These are phyloP conservation scores for Phocoena phocoena DNA, from an alignment of 2,113 vertebrate genomes.

Conservation along the genomic window DNA sequence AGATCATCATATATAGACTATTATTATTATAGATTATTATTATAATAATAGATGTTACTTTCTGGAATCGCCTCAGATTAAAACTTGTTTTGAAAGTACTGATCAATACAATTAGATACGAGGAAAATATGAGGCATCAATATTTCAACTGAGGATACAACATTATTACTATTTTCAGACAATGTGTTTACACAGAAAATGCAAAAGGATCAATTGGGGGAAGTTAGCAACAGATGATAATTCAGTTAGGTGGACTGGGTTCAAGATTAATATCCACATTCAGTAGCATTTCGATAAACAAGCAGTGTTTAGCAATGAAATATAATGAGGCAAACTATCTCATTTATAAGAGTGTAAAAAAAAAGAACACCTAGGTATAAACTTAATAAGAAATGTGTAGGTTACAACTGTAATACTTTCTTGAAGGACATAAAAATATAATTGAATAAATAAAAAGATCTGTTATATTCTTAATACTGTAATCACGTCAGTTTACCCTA, in stretches of 20 bases:
- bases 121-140: not conserved
- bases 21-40: not conserved
- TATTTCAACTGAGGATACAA: not conserved
- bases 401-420: not conserved
- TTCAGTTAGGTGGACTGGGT: not conserved
- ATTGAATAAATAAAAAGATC: not conserved
- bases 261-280: slow-evolving; percentile 39
- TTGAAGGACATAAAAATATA: slow-evolving; percentile 24
- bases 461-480: not conserved
- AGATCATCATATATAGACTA: not conserved
- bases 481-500: not conserved
- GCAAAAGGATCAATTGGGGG: not conserved
- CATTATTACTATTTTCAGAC: slow-evolving; percentile 13
- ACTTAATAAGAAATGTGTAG: not conserved
- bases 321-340: not conserved
- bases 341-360: not conserved
- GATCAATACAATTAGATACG: not conserved
- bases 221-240: not conserved
- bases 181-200: not conserved
- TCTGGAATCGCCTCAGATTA: not conserved
- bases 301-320: slow-evolving; percentile 3
- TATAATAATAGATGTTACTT: not conserved
- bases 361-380: not conserved
- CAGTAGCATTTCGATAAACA: not conserved
- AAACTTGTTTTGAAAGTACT: slow-evolving; percentile 12